These are phyloP conservation scores for Euura saliciscinereae DNA, from an alignment of 1,140 invertebrate genomes.

Conservation along the genomic window DNA sequence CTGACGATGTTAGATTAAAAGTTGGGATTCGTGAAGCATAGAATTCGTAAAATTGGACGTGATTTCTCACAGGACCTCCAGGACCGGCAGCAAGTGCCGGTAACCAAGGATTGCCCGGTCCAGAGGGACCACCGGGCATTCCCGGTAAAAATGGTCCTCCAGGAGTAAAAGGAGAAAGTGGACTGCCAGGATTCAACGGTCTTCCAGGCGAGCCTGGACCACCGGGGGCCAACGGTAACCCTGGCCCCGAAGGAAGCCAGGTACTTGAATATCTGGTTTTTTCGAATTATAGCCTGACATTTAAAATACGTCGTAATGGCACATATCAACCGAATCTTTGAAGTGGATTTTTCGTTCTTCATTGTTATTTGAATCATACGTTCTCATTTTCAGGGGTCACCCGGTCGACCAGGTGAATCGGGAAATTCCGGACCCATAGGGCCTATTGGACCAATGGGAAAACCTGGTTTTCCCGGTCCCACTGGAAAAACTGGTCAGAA, in stretches of 20 bases:
- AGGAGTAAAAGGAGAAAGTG: constrained; percentile 51
- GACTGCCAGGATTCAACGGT: constrained; percentile 41
- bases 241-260: constrained; percentile 38
- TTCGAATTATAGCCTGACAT: background rate
- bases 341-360: too few species aligned
- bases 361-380: background rate
- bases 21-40: background rate
- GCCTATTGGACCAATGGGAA: constrained; percentile 40
- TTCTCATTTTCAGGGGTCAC: constrained; percentile 36
- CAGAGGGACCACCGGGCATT: constrained; percentile 39
- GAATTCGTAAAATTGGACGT: background rate
- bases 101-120: constrained; percentile 23
- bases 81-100: constrained; percentile 18
- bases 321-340: too few species aligned
- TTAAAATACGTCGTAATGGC: too few species aligned
- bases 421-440: constrained; percentile 49
- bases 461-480: constrained; percentile 37
- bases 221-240: constrained; percentile 37
- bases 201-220: constrained; percentile 44
- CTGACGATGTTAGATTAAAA: too few species aligned
- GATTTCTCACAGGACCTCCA: constrained; percentile 16
- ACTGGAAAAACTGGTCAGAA: constrained; percentile 56
- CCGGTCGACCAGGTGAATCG: constrained; percentile 42
- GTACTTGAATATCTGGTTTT: constrained; percentile 35
- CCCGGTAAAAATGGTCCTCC: constrained; percentile 29